These are phyloP conservation scores for Galaxea fascicularis DNA, from an alignment of 92 coral and sea anemone genomes.

Conservation along the genomic window DNA sequence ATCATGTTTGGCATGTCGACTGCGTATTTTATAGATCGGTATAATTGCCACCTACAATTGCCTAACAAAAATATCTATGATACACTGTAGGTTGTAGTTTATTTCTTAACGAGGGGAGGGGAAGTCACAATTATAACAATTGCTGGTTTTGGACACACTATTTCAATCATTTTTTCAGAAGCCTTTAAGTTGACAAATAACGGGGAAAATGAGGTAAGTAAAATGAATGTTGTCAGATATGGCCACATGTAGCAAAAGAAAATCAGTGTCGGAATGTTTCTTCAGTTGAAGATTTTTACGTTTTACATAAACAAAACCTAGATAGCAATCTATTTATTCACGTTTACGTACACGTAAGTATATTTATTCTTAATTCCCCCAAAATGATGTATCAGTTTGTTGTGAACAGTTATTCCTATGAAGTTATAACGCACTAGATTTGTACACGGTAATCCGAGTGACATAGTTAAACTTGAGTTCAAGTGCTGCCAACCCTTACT, in stretches of 20 bases:
- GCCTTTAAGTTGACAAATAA: constrained; percentile 8
- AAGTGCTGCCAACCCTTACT: too few relatives aligned
- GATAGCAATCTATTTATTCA: not conserved
- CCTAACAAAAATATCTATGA: too few relatives aligned
- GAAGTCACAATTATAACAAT: not conserved
- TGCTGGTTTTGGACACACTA: not conserved
- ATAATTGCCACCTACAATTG: too few relatives aligned
- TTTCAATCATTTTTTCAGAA: constrained; percentile 1
- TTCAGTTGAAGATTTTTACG: not conserved
- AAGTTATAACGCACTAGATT: too few relatives aligned
- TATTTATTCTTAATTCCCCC: not conserved
- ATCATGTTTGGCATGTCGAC: too few relatives aligned
- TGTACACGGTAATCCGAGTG: too few relatives aligned
- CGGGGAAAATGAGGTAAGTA: constrained; percentile 23
- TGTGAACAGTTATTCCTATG: not conserved
- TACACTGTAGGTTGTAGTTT: not conserved
- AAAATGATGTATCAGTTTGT: too few relatives aligned
- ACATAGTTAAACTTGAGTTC: not conserved
- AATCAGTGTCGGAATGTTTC: not conserved
- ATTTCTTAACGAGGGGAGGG: not conserved
- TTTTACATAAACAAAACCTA: constrained; percentile 2
- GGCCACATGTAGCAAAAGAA: not conserved
- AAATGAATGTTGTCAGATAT: not conserved
- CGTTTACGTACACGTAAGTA: not conserved
- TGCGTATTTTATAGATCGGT: too few relatives aligned